Evolutionary conservation across 2,888 invertebrate genomes (phyloP).

Genomic region (Tribolium freemani): DNA sequence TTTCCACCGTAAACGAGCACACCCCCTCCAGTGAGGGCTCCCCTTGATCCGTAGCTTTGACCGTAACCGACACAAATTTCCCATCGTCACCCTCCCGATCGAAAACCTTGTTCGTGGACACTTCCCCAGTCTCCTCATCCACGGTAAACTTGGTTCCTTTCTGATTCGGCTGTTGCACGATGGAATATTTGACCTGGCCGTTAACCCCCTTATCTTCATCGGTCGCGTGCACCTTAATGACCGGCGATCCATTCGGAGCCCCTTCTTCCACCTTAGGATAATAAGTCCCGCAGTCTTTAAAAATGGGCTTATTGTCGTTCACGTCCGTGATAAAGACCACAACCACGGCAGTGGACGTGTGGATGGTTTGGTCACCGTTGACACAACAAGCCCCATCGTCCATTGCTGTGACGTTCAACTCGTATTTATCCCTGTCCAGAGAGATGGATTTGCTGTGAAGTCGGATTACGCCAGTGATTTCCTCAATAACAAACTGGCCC

Average conservation of each 20-base stretch:
- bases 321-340: slow-evolving; percentile 98
- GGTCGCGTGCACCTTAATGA: slow-evolving; percentile 92
- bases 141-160: slow-evolving; percentile 96
- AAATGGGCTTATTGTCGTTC: slow-evolving; percentile 96
- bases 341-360: slow-evolving; percentile 94
- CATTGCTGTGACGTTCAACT: slow-evolving; percentile 95
- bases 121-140: slow-evolving; percentile 95
- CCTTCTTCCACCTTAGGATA: slow-evolving; percentile 96
- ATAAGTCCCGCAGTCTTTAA: slow-evolving; percentile 93
- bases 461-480: slow-evolving; percentile 94
- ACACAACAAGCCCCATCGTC: slow-evolving; percentile 98
- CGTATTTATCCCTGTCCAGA: slow-evolving; percentile 93
- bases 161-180: slow-evolving; percentile 95
- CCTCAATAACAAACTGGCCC: slow-evolving; percentile 95
- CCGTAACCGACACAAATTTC: slow-evolving; percentile 95
- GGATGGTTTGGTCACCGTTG: slow-evolving; percentile 88
- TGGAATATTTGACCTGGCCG: slow-evolving; percentile 96
- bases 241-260: slow-evolving; percentile 93
- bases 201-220: slow-evolving; percentile 97
- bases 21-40: slow-evolving; percentile 97
- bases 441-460: slow-evolving; percentile 89
- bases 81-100: slow-evolving; percentile 97
- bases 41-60: slow-evolving; percentile 99
- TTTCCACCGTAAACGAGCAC: slow-evolving; percentile 98
- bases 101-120: slow-evolving; percentile 95